Evolutionary conservation across 2,113 vertebrate genomes (phyloP), one percentile per base, ranked within the genome.

Genomic region (Paedocypris sp.): DNA sequence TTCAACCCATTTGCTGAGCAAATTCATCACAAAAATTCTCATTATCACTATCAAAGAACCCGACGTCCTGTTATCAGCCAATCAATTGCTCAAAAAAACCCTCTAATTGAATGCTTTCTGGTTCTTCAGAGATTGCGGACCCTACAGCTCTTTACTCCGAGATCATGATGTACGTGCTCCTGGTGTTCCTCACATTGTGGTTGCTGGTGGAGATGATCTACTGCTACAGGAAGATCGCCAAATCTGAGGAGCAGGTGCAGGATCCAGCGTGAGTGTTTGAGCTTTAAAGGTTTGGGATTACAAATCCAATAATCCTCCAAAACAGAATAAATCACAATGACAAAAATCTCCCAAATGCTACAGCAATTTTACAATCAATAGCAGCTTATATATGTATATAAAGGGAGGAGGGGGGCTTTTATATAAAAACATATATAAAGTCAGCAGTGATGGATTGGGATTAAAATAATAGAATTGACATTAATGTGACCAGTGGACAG

Each of bases 211-310:
- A 98, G 77, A 94, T 98, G 90, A 77, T 97, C 52, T 98, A 98
- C 79, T 98, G 95, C 88, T 98, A 98, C 85, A 88, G 90, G 73
- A 98, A 97, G 77, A 94, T 98, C 77, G 90, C 92, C 19, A 97
- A 88, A 74, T 91, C 93, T 2, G 95, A 98, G 60, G 91, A 97
- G 60, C 85, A 86, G 26, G 79, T 82, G 1, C 90, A 91, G 76
- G 95, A 98, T 78, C 86, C 84, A 0, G 88, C 83, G 95, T 98
- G 83, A 95, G 95, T 96, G 49, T 56, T 25, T 2, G 9, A 13
- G 13, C 26, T 18, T 12, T 31, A 25, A 9, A 28, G 18, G 53
- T 39, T 25, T 38, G 15, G 16, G 9, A n/a, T 10, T 6, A 6
- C 11, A 4, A n/a, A 4, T n/a, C 2, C 35, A 10, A 36, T 36